A percentile compares a stretch with the other conserved stretches of the same genome.
Conservation (phyloP, 1,140 invertebrate species). For the Ctenoplectra terminalis region DNA sequence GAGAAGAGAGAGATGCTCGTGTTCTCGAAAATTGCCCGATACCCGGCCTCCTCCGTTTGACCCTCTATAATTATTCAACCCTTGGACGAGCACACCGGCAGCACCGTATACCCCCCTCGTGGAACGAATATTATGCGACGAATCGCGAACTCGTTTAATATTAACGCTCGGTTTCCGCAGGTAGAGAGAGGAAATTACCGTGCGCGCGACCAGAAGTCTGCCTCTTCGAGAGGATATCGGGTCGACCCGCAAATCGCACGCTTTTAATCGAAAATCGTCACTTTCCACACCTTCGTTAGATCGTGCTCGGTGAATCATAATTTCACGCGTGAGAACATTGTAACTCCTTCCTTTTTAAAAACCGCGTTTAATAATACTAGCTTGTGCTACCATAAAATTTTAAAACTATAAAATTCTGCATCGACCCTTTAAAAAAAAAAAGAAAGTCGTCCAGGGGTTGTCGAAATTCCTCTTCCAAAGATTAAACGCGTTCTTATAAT, state of each 20-base stretch:
- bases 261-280: conserved; percentile 24
- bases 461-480: neutral
- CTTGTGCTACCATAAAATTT: too few species aligned
- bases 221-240: neutral
- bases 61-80: conserved; percentile 53
- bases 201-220: neutral
- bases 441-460: neutral
- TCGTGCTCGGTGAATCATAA: neutral
- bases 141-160: conserved; percentile 30
- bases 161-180: conserved; percentile 19
- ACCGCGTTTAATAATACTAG: too few species aligned
- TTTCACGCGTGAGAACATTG: neutral
- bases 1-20: neutral
- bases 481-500: conserved; percentile 48
- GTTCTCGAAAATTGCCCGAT: conserved; percentile 62
- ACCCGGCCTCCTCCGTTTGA: conserved; percentile 13
- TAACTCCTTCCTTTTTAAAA: neutral
- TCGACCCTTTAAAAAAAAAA: too few species aligned
- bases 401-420: too few species aligned
- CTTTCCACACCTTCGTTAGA: neutral
- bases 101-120: neutral
- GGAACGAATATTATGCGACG: conserved; percentile 19
- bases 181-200: conserved; percentile 7
- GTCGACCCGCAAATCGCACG: neutral
- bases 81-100: neutral